phyloP scores from a whole-genome alignment of 2,888 invertebrate species.

The Himalopsyche kuldschensis region DNA sequence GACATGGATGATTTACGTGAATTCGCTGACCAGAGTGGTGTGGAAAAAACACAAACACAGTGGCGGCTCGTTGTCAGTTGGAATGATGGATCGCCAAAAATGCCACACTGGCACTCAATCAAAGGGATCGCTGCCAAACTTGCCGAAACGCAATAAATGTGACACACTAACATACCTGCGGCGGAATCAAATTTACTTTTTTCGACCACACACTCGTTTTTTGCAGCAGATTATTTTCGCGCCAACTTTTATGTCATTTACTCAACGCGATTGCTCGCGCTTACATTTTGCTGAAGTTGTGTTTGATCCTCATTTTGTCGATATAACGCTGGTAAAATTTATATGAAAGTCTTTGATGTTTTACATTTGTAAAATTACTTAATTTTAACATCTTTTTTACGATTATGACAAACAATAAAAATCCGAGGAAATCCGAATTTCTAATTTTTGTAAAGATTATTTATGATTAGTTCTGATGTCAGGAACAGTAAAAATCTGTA shows the following conservation, averaged over 20 bases:
- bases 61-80: not conserved
- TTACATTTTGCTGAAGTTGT: not conserved
- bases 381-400: too few relatives aligned
- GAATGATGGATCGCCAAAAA: conserved; percentile 7
- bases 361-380: too few relatives aligned
- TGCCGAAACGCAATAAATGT: not conserved
- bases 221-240: not conserved
- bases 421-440: too few relatives aligned
- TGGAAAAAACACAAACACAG: not conserved
- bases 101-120: not conserved
- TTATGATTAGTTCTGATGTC: too few relatives aligned
- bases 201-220: not conserved
- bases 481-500: too few relatives aligned
- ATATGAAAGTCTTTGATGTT: not conserved
- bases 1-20: not conserved
- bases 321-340: not conserved
- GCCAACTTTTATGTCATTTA: not conserved
- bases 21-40: not conserved
- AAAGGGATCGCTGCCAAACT: not conserved
- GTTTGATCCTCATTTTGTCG: not conserved
- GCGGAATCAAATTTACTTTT: not conserved
- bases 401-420: too few relatives aligned
- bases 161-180: not conserved
- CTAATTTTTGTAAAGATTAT: too few relatives aligned
- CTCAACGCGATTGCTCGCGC: not conserved